These are phyloP conservation scores for Syncerus caffer DNA, from an alignment of 2,797 vertebrate genomes.

Conservation along the genomic window DNA sequence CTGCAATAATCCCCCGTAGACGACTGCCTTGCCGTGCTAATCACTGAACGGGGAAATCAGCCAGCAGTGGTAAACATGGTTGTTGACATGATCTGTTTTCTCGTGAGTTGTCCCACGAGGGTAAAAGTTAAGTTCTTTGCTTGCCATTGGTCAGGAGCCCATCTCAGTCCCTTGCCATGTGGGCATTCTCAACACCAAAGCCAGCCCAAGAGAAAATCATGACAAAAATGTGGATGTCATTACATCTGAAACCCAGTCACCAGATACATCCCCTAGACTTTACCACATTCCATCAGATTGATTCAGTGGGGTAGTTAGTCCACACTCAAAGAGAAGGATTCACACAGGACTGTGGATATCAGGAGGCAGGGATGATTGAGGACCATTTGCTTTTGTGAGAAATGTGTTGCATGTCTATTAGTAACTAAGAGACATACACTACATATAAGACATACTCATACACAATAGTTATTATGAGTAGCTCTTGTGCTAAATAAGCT, in stretches of 20 bases:
- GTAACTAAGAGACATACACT: not conserved
- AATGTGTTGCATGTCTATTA: not conserved
- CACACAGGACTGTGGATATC: accelerated
- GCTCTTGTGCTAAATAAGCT: not conserved
- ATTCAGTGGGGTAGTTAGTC: not conserved
- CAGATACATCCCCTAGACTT: no score
- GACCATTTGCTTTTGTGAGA: not conserved
- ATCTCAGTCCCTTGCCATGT: not conserved
- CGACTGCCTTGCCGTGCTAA: accelerated
- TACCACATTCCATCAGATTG: no score
- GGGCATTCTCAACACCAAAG: not conserved
- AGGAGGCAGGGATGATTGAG: accelerated
- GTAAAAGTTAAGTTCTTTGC: not conserved
- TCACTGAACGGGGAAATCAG: not conserved
- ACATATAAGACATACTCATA: not conserved
- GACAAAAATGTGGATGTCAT: not conserved
- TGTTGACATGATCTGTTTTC: not conserved
- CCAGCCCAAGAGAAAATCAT: not conserved
- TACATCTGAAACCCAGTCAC: no score
- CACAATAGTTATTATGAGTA: not conserved
- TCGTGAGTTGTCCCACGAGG: accelerated
- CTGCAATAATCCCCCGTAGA: accelerated
- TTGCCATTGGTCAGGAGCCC: not conserved
- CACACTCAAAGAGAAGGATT: not conserved
- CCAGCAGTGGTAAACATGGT: accelerated